Evolutionary conservation across 2,113 vertebrate species (phyloP), one percentile per base, ranked within the genome.

Genomic region (Mohoua ochrocephala): DNA sequence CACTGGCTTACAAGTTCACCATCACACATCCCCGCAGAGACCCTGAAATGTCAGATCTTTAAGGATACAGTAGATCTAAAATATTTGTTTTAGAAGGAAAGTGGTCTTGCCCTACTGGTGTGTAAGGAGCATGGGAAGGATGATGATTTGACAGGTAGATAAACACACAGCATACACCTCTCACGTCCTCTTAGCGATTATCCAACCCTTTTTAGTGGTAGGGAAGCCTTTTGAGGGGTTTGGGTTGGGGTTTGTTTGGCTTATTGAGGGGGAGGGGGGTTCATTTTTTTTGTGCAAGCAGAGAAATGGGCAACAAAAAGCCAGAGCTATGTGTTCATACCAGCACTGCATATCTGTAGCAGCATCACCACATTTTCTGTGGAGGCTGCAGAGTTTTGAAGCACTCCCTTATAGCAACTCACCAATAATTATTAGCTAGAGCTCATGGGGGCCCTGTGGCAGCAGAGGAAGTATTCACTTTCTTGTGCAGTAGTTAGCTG

Each of bases 181-280:
- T 37, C 28, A 5, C 21, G 21, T 47, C 6, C 26, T 24, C n/a
- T 67, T 63, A 13, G 4, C 2, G 0, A 13, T 78, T 20, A 54
- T 37, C 23, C 47, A 14, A 33, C 2, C 1, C 13, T 42, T 84
- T 59, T 33, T n/a, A 18, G 19, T 44, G 44, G 3, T 33, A 28
- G 15, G 15, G 7, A 77, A 91, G 24, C 9, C 15, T 63, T 47
- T 65, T 33, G 28, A 9, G 7, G 10, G 4, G 2, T 15, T 68
- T 52, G 3, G 5, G 23, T 50, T 24, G 52, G 18, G 3, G 5
- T 5, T 54, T 14, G 17, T 26, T 78, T 18, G 28, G 18, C 3
- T 42, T 18, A 13, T 28, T 41, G 1, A 1, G 4, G 7, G 3
- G 11, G 16, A 15, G 17, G 15, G 16, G 15, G 4, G 4, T 13